Base-by-base conservation (phyloP, 2,113 vertebrate species). In the Oncorhynchus masou region DNA sequence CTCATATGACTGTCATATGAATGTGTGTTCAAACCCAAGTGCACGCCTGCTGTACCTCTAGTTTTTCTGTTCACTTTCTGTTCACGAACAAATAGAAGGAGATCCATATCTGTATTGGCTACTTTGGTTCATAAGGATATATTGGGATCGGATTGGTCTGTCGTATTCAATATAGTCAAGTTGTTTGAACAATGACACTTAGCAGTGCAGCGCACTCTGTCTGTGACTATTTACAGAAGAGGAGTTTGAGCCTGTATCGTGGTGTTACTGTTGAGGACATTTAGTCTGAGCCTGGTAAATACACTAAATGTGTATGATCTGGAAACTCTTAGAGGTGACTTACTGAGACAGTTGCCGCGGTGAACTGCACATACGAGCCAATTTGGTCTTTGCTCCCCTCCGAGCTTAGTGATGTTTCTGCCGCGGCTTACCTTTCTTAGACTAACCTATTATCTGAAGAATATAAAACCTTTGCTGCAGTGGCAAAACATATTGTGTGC, bases 361-460 rank as follows among this genome's bases (percentile, higher is more conserved):
- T 78, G 48, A 71, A 87, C 82, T 60, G 64, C 62, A 74, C 73
- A 2, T 77, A 74, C 80, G 54, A 82, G 74, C 77, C 83, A 83
- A 88, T 86, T 85, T 89, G 75, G 78, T 82, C 84, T 90, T 84
- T 82, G 74, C 76, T 74, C 60, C 16, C 12, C 71, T 22, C 12
- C 5, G 57, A 54, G 75, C 81, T 68, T 51, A 59, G 77, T 78
- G 67, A 80, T 75, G 80, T 84, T 80, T 48, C 70, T 48, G 51
- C 68, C 73, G 76, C 48, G 74, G 68, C 77, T 83, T 79, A 76
- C 31, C 65, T 64, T 73, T 83, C 81, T 71, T 70, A 82, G 71
- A 77, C 75, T 73, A 77, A 31, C 79, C 68, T 1, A 45, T 57
- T 57, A 62, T 11, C 59, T 11, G 59, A 67, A 54, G 48, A 71